Base-by-base conservation (phyloP, 2,888 invertebrate genomes). In the Timema cristinae region DNA sequence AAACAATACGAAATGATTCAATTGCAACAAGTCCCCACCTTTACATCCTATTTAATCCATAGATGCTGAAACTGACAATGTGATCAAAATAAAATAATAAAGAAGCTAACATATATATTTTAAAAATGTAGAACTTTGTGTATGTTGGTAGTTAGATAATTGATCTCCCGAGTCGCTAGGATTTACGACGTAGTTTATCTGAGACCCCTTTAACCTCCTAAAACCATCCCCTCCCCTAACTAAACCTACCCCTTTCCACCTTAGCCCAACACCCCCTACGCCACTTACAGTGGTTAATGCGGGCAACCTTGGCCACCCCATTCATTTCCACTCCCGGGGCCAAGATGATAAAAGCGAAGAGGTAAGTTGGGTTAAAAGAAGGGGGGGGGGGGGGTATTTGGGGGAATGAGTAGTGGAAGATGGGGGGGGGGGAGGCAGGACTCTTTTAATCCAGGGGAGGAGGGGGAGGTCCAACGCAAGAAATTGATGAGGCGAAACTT, bases 111-210 rank as follows among this genome's bases (percentile, higher is more conserved):
- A 4, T 32, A 32, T 32, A 4, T 32, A 32, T 32, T 2, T 32
- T 2, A 32, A 32, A 32, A 32, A 32, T 2, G 32, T 32, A 32
- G 32, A 32, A 32, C 32, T 32, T 32, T 32, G 32, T 32, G 32
- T 32, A 32, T 2, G 32, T 32, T 32, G 32, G 63, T 32, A 63
- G 63, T 63, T 15, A 63, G 63, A 63, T 63, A 63, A 63, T 63
- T 63, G 63, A 63, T 63, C 63, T 63, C 63, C 63, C 47, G 47
- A 63, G 32, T 63, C 63, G 1, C 63, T 63, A 32, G 63, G 63
- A 63, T 63, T 63, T 63, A 63, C 47, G 13, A 48, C 47, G 63
- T 63, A 63, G 63, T 63, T 63, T 63, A 63, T 63, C 63, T 63
- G 63, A 63, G 47, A n/a, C 63, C 63, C 47, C 63, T 6, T 48